Conservation (phyloP, 1,140 invertebrate genomes). For the Megalopta genalis region DNA sequence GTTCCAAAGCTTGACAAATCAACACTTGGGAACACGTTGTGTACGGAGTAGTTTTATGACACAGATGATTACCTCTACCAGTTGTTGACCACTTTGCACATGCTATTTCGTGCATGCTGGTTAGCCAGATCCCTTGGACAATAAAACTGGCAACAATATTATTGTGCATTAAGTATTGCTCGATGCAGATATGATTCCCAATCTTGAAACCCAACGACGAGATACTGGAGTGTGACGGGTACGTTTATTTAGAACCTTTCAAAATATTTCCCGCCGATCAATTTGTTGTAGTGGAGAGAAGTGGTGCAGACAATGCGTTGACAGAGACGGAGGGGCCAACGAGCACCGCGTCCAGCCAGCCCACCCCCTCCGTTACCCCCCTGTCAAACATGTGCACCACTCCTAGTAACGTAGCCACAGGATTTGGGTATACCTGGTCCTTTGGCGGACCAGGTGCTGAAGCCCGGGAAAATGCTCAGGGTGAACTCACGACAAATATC, state of each 20-base stretch:
- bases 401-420: conserved; percentile 77
- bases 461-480: conserved; percentile 73
- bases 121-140: not conserved
- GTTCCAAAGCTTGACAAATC: conserved; percentile 18
- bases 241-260: conserved; percentile 76
- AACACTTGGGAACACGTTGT: conserved; percentile 32
- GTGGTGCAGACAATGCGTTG: conserved; percentile 76
- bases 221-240: conserved; percentile 80
- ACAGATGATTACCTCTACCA: not conserved
- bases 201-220: conserved; percentile 57
- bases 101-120: not conserved
- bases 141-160: not conserved
- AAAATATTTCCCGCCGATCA: conserved; percentile 79
- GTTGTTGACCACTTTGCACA: conserved; percentile 13
- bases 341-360: conserved; percentile 67
- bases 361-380: conserved; percentile 71
- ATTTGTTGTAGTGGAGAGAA: conserved; percentile 77
- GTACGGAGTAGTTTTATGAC: not conserved
- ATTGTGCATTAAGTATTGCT: not conserved
- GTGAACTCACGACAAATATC: conserved; percentile 75
- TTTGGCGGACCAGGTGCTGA: conserved; percentile 76
- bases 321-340: conserved; percentile 73
- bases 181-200: conserved; percentile 70
- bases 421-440: conserved; percentile 79
- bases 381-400: conserved; percentile 79